phyloP scores from a whole-genome alignment of 92 coral and sea anemone genomes.

The Bergia puertoricense region DNA sequence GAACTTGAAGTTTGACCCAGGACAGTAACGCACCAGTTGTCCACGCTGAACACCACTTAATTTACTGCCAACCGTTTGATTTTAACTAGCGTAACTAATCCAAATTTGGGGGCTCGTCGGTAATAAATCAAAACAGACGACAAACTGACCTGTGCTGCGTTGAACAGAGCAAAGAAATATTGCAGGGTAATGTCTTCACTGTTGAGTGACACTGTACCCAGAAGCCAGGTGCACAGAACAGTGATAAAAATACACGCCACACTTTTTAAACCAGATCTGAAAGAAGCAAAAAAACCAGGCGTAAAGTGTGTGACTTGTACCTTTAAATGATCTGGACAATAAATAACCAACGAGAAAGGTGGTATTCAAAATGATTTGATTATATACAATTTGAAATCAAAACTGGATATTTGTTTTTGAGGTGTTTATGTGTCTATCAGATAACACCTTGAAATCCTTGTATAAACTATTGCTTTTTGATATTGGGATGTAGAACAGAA shows the following conservation, averaged over 20 bases:
- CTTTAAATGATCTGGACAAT: neutral
- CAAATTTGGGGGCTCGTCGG: neutral
- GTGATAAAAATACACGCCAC: slow-evolving; percentile 61
- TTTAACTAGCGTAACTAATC: too few relatives aligned
- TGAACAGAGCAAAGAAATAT: slow-evolving; percentile 48
- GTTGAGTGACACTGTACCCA: slow-evolving; percentile 69
- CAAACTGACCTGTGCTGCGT: slow-evolving; percentile 62
- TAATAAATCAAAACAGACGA: neutral
- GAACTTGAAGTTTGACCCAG: neutral
- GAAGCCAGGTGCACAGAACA: slow-evolving; percentile 64
- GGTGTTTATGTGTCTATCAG: too few relatives aligned
- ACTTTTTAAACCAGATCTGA: slow-evolving; percentile 64
- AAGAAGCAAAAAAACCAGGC: neutral
- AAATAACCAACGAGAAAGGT: too few relatives aligned
- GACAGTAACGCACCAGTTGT: neutral
- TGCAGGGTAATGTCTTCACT: slow-evolving; percentile 55
- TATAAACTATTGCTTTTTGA: too few relatives aligned
- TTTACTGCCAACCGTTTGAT: too few relatives aligned
- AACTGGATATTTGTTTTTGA: too few relatives aligned
- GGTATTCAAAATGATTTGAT: too few relatives aligned
- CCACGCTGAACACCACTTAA: neutral
- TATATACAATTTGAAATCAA: too few relatives aligned
- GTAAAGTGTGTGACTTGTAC: neutral
- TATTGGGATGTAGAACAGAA: too few relatives aligned
- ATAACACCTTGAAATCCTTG: too few relatives aligned